These are phyloP conservation scores for Chesias legatella DNA, from an alignment of 2,888 invertebrate genomes.

Conservation along the genomic window DNA sequence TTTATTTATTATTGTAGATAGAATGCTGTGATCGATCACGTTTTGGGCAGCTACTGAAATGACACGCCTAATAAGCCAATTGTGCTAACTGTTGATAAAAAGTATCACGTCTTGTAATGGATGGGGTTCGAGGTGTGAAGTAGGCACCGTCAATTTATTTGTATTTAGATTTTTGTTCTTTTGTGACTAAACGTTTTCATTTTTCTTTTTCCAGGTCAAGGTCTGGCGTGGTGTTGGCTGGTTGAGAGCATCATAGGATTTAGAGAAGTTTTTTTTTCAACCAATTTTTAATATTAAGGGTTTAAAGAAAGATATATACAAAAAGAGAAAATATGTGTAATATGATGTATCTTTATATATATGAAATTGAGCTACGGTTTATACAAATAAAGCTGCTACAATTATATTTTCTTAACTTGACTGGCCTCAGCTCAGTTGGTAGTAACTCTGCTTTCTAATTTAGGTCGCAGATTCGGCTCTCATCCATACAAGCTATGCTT, in stretches of 20 bases:
- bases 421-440: too few relatives aligned
- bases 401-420: too few relatives aligned
- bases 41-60: constrained; percentile 52
- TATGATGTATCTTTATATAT: too few relatives aligned
- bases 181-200: constrained; percentile 2
- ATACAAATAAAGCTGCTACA: too few relatives aligned
- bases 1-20: constrained; percentile 58
- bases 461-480: too few relatives aligned
- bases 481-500: too few relatives aligned
- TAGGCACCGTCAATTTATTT: constrained; percentile 9
- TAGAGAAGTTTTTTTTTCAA: constrained; percentile 35
- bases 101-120: constrained; percentile 49
- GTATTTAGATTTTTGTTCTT: constrained; percentile 27
- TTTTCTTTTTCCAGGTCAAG: constrained; percentile 33
- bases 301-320: too few relatives aligned
- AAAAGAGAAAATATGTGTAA: too few relatives aligned
- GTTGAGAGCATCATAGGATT: constrained; percentile 8
- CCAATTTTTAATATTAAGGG: too few relatives aligned
- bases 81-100: constrained; percentile 59
- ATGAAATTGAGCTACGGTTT: too few relatives aligned
- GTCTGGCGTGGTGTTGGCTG: too few relatives aligned
- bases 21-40: constrained; percentile 60
- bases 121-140: constrained; percentile 26
- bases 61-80: constrained; percentile 51
- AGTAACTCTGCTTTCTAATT: too few relatives aligned